A percentile compares a stretch with the other conserved stretches of the same genome.
Conservation (phyloP, 2,888 invertebrate genomes). For the Psococerastis gibbosa region DNA sequence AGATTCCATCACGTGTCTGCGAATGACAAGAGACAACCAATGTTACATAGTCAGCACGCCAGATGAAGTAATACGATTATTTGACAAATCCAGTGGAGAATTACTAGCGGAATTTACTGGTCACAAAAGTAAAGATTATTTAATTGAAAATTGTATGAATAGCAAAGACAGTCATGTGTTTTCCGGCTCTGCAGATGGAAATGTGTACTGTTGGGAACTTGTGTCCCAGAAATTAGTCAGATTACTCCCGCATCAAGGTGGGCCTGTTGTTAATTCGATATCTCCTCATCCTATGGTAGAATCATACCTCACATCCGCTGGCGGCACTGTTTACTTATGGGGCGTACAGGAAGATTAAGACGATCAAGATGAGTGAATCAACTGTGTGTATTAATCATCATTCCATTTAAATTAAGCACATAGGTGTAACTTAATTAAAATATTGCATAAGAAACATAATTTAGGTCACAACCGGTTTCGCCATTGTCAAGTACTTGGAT, state of each 20-base stretch:
- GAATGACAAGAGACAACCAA: conserved; percentile 80
- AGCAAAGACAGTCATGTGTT: conserved; percentile 68
- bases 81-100: conserved; percentile 76
- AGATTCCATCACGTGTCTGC: conserved; percentile 53
- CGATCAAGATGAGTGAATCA: conserved; percentile 1
- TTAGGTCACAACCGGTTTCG: too few relatives aligned
- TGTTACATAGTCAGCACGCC: conserved; percentile 73
- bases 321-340: conserved; percentile 53
- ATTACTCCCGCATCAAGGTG: conserved; percentile 31
- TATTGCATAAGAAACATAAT: too few relatives aligned
- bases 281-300: conserved; percentile 61
- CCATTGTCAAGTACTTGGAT: too few relatives aligned
- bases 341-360: conserved; percentile 21
- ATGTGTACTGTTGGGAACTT: conserved; percentile 77
- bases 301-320: conserved; percentile 51
- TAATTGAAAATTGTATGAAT: conserved; percentile 72
- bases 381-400: neutral
- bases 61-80: conserved; percentile 60
- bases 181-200: conserved; percentile 78
- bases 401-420: too few relatives aligned
- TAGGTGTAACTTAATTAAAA: too few relatives aligned
- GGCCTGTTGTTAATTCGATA: conserved; percentile 54
- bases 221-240: conserved; percentile 33
- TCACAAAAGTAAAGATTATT: conserved; percentile 63
- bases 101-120: conserved; percentile 62